These are phyloP conservation scores for Xylota sylvarum DNA, from an alignment of 2,888 invertebrate species.

Conservation along the genomic window DNA sequence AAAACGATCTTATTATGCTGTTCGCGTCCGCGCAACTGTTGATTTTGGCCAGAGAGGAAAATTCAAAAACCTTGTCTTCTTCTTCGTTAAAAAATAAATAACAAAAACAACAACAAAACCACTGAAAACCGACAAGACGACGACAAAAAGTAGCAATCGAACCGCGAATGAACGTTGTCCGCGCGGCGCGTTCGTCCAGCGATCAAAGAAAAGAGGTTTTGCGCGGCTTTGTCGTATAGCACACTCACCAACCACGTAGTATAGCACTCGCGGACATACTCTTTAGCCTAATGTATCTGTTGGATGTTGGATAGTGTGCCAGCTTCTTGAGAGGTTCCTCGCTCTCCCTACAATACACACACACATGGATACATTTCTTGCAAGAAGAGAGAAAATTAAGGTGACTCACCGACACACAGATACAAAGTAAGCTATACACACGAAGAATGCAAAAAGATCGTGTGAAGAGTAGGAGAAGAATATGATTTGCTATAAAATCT, in stretches of 20 bases:
- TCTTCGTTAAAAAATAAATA: constrained; percentile 21
- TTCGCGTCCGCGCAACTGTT: constrained; percentile 77
- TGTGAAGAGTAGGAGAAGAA: constrained; percentile 1
- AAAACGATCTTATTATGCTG: constrained; percentile 74
- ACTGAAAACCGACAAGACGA: not conserved
- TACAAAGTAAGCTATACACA: not conserved
- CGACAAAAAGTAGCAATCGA: constrained; percentile 49
- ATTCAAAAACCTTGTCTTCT: constrained; percentile 62
- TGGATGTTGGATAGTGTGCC: constrained; percentile 26
- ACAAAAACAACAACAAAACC: not conserved
- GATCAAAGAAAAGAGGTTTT: constrained; percentile 67
- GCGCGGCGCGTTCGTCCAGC: constrained; percentile 55
- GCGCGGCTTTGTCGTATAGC: constrained; percentile 34
- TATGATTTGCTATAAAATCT: constrained; percentile 44
- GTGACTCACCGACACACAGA: constrained; percentile 5
- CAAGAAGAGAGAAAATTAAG: not conserved
- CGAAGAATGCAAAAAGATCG: not conserved
- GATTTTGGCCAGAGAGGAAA: constrained; percentile 72
- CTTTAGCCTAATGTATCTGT: constrained; percentile 42
- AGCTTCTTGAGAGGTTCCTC: constrained; percentile 51
- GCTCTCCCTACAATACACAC: constrained; percentile 6
- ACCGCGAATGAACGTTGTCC: constrained; percentile 52
- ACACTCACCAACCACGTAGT: constrained; percentile 37
- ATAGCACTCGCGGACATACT: constrained; percentile 49
- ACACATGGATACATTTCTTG: not conserved